Evolutionary conservation across 2,888 invertebrate species (phyloP), one percentile per base, ranked within the genome.

Genomic region (Tenthredo mesomela): DNA sequence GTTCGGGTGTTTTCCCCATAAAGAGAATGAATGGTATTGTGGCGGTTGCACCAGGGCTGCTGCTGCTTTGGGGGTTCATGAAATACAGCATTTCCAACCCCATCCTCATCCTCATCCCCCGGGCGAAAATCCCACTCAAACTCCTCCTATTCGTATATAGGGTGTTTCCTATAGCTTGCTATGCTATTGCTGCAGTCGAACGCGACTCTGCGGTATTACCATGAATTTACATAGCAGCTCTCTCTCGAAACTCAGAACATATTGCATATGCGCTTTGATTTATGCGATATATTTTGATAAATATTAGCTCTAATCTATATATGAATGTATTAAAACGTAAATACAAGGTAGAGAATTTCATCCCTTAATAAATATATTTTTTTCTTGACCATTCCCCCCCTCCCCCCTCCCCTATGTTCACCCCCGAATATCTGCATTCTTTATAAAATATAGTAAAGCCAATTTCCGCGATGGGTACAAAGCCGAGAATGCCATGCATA

Each of bases 201-300:
- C 90, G 90, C 89, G n/a, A 90, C 90, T 90, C 90, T 78, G n/a
- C n/a, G 89, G 89, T 89, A 92, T 92, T 92, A 92, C 91, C 92
- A 92, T 92, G 92, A 92, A 92, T 92, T 92, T 92, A 91, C 92
- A 92, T 92, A 67, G 91, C 88, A 37, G 37, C 89, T 88, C 88
- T 89, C 89, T 88, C 88, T 88, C 88, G 88, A 87, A 89, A 88
- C 90, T 89, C 88, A 85, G 89, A 92, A 91, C 92, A 92, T 92
- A 92, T 92, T 92, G 92, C 92, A 89, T 85, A 89, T 85, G 86
- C 90, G 90, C 91, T 92, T 92, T 92, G 92, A 92, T 92, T 92
- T 92, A 92, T 92, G 91, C 89, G 92, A 92, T 91, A 92, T 91
- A 92, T 92, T 92, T 92, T 91, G 91, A 91, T 92, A 92, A 92